Evolutionary conservation across 2,888 invertebrate genomes (phyloP).

Genomic region (Dasypolia templi): DNA sequence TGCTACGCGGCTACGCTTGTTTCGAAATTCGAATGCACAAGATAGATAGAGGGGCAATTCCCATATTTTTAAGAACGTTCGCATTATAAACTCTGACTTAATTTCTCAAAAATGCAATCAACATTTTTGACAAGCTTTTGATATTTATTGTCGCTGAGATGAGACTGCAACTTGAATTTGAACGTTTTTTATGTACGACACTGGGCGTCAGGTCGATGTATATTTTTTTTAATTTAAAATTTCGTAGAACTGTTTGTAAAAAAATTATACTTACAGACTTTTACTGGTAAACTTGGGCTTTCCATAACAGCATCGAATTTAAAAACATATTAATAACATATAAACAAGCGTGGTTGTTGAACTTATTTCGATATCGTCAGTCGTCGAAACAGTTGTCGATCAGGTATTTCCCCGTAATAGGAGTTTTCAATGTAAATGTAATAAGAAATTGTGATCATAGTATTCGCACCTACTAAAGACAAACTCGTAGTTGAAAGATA

Average conservation of each 20-base stretch:
- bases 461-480: not conserved
- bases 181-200: too few species aligned
- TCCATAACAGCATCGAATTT: not conserved
- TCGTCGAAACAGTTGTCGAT: not conserved
- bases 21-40: not conserved
- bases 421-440: not conserved
- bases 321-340: too few species aligned
- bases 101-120: too few species aligned
- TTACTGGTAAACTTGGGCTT: not conserved
- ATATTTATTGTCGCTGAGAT: too few species aligned
- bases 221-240: not conserved
- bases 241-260: not conserved
- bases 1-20: slow-evolving; percentile 38
- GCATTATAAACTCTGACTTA: too few species aligned
- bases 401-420: not conserved
- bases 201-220: slow-evolving; percentile 14
- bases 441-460: not conserved
- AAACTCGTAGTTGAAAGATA: not conserved
- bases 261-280: not conserved
- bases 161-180: too few species aligned
- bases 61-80: too few species aligned
- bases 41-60: too few species aligned
- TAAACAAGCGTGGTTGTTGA: too few species aligned
- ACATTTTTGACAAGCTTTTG: too few species aligned
- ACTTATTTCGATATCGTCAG: too few species aligned